Evolutionary conservation across 2,113 vertebrate genomes (phyloP).

Genomic region (Thamnophis sirtalis): DNA sequence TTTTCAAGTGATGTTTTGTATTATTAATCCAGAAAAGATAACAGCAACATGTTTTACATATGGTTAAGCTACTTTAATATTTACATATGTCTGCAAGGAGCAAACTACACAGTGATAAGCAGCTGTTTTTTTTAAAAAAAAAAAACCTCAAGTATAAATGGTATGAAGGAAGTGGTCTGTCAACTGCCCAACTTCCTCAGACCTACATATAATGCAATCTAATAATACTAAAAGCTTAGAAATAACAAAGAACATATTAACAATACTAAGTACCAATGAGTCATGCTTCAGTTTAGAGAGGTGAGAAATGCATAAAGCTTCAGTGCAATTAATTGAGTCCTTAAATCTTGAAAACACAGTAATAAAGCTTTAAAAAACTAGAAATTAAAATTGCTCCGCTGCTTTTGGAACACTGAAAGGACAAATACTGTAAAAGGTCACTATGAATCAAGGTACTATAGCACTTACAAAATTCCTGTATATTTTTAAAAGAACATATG

Average conservation of each 20-base stretch:
- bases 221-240: not conserved
- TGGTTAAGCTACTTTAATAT: not conserved
- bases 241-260: not conserved
- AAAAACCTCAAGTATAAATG: constrained; percentile 28
- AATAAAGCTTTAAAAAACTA: not conserved
- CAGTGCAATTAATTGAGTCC: not conserved
- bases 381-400: not conserved
- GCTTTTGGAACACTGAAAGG: not conserved
- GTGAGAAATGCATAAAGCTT: not conserved
- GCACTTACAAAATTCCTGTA: not conserved
- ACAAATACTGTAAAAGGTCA: not conserved
- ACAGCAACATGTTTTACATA: constrained; percentile 4
- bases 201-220: not conserved
- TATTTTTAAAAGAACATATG: not conserved
- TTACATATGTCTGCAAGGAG: constrained; percentile 20
- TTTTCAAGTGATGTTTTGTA: constrained; percentile 16
- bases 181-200: constrained; percentile 11
- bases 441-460: not conserved
- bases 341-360: not conserved
- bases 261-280: fast-evolving
- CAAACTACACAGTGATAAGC: constrained; percentile 17
- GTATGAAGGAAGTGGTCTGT: constrained; percentile 48
- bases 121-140: not conserved
- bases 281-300: not conserved
- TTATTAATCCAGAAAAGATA: not conserved